Percentiles rank a stretch among this genome's conserved stretches.
phyloP scores from a whole-genome alignment of 2,797 vertebrate genomes.

The Acomys russatus region DNA sequence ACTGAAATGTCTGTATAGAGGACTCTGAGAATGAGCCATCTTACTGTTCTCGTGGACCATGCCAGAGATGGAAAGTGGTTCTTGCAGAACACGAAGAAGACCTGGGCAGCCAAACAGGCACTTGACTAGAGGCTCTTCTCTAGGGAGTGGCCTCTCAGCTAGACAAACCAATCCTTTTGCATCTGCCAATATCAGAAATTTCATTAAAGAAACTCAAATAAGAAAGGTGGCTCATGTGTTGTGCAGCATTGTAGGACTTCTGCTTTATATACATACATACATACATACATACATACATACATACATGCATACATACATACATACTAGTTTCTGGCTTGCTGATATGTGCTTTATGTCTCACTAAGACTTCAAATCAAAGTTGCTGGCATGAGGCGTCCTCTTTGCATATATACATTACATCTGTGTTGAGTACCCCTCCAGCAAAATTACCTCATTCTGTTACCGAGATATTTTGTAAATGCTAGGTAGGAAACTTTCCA shows the following conservation, averaged over 20 bases:
- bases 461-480: not conserved
- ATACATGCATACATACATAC: no score
- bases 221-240: not conserved
- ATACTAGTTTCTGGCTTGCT: constrained; percentile 28
- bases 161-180: not conserved
- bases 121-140: not conserved
- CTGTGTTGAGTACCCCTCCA: not conserved
- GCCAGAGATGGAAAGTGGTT: not conserved
- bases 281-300: no score
- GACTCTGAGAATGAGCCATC: not conserved
- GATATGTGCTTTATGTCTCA: not conserved
- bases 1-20: not conserved
- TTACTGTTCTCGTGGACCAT: not conserved
- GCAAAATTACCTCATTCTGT: not conserved
- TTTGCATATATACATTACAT: not conserved
- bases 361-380: not conserved
- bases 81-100: not conserved
- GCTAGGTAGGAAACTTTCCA: not conserved
- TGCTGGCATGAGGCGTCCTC: not conserved
- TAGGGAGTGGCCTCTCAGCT: not conserved
- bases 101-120: not conserved
- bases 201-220: not conserved
- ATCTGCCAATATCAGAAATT: not conserved
- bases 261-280: not conserved
- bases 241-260: not conserved